These are phyloP conservation scores for Geococcyx californianus DNA, from an alignment of 2,113 vertebrate genomes.

Conservation along the genomic window DNA sequence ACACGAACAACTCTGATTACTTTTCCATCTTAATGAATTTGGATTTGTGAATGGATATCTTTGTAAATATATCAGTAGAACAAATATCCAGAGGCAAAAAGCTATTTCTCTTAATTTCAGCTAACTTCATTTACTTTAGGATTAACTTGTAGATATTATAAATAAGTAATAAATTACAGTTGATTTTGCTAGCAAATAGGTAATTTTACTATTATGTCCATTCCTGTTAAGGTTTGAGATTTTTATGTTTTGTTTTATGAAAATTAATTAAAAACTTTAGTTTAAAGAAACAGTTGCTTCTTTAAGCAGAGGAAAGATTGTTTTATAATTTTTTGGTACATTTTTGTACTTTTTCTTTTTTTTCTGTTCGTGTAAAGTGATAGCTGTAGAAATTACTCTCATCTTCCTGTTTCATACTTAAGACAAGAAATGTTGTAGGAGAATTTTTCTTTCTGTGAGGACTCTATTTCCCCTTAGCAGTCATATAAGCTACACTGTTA, in stretches of 20 bases:
- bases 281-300: neutral
- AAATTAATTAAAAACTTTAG: neutral
- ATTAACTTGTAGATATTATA: neutral
- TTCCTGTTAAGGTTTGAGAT: neutral
- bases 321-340: neutral
- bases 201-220: neutral
- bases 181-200: neutral
- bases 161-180: neutral
- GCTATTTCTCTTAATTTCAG: neutral
- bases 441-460: neutral
- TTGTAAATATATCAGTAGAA: neutral
- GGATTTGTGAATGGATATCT: neutral
- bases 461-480: neutral
- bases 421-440: neutral
- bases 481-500: neutral
- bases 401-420: neutral
- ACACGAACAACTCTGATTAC: neutral
- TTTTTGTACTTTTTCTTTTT: no score
- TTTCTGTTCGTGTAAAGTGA: neutral
- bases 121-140: neutral
- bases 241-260: neutral
- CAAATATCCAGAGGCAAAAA: neutral
- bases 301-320: neutral
- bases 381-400: neutral
- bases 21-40: neutral